phyloP scores from a whole-genome alignment of 2,888 invertebrate genomes.

The Leptopilina myrica region DNA sequence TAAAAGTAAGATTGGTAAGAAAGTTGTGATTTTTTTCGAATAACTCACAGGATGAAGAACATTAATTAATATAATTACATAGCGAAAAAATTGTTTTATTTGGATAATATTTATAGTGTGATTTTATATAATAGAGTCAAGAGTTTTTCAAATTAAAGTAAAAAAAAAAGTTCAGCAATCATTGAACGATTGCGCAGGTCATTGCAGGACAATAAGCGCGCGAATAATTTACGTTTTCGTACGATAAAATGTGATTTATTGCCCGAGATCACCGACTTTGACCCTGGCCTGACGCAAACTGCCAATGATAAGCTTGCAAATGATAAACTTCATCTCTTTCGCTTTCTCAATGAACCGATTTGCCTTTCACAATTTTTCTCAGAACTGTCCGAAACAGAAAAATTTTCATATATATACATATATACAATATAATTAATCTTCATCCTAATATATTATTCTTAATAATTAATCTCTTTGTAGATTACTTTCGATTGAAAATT shows the following conservation, averaged over 20 bases:
- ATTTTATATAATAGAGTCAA: background rate
- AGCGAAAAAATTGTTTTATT: background rate
- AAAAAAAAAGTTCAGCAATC: background rate
- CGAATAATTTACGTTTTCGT: slow-evolving; percentile 31
- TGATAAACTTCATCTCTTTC: slow-evolving; percentile 48
- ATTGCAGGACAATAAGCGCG: slow-evolving; percentile 29
- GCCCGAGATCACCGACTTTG: slow-evolving; percentile 59
- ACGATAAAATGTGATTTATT: slow-evolving; percentile 36
- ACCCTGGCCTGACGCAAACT: slow-evolving; percentile 60
- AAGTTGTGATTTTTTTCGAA: too few relatives aligned
- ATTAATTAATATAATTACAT: too few relatives aligned
- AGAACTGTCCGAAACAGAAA: slow-evolving; percentile 11
- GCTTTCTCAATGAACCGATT: slow-evolving; percentile 46
- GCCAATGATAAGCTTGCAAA: slow-evolving; percentile 54
- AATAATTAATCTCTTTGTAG: background rate
- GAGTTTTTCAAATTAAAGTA: background rate
- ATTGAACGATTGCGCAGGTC: slow-evolving; percentile 33
- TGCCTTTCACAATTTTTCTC: slow-evolving; percentile 15
- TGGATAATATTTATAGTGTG: background rate
- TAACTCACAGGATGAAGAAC: too few relatives aligned
- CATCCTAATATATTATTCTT: background rate
- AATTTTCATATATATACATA: background rate
- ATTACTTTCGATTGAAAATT: slow-evolving; percentile 1
- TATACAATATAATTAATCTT: too few relatives aligned
- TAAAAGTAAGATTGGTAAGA: too few relatives aligned